phyloP scores from a whole-genome alignment of 2,888 invertebrate genomes.

The Deilephila porcellus region DNA sequence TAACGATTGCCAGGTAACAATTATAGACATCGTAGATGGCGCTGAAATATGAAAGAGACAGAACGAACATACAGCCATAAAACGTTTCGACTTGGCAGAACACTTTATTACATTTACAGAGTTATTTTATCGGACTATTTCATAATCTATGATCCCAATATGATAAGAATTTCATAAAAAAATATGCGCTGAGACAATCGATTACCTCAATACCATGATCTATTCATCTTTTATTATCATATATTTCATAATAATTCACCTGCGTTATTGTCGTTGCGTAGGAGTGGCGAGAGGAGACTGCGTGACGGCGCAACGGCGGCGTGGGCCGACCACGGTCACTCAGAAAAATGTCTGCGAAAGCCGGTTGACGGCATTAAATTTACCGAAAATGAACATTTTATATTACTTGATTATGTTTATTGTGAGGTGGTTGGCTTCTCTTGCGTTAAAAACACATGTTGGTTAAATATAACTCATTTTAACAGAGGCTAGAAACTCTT shows the following conservation, averaged over 20 bases:
- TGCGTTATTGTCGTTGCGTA: neutral
- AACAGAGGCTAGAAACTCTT: no score
- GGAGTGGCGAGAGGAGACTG: neutral
- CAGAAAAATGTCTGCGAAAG: neutral
- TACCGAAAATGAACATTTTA: neutral
- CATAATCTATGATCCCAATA: no score
- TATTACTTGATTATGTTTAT: neutral
- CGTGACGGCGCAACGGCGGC: neutral
- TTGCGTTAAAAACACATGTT: no score
- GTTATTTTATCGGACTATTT: no score
- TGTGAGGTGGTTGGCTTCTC: no score
- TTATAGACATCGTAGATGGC: no score
- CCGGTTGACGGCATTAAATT: constrained; percentile 6
- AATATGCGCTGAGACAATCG: neutral
- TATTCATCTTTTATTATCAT: neutral
- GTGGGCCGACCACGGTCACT: neutral
- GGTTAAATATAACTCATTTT: no score
- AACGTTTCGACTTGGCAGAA: no score
- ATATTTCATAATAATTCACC: neutral
- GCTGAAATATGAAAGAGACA: no score
- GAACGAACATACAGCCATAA: no score
- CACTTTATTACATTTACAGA: no score
- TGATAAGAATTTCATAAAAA: neutral
- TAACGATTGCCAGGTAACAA: no score
- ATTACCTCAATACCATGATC: neutral